Evolutionary conservation across 2,797 vertebrate species (phyloP).

Genomic region (Sparidentex hasta): DNA sequence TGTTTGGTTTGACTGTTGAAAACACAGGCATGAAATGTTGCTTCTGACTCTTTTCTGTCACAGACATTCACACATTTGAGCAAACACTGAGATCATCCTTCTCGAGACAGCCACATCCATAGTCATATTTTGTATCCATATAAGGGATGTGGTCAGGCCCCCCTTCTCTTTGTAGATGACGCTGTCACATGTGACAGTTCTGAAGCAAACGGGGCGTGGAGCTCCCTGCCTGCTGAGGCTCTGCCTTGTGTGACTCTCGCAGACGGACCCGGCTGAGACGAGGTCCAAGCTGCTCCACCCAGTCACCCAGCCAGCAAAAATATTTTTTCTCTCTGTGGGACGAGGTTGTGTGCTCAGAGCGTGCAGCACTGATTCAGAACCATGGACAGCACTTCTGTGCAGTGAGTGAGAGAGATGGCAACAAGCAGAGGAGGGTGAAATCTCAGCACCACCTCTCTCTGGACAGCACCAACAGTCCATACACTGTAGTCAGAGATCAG

Average conservation of each 20-base stretch:
- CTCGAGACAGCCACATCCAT: background rate
- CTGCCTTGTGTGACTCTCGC: slow-evolving; percentile 51
- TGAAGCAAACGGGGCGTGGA: slow-evolving; percentile 69
- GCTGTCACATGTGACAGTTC: slow-evolving; percentile 72
- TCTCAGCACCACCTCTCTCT: slow-evolving; percentile 57
- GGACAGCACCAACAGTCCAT: slow-evolving; percentile 39
- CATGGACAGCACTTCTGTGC: slow-evolving; percentile 52
- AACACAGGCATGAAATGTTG: background rate
- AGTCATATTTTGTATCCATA: slow-evolving; percentile 41
- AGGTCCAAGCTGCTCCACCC: slow-evolving; percentile 44
- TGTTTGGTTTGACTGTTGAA: slow-evolving; percentile 29
- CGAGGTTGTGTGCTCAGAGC: slow-evolving; percentile 9
- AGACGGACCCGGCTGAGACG: slow-evolving; percentile 48
- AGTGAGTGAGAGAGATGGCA: background rate
- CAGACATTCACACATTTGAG: background rate
- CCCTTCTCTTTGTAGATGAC: slow-evolving; percentile 51
- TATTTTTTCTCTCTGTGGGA: slow-evolving; percentile 19
- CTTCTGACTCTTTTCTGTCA: slow-evolving; percentile 1
- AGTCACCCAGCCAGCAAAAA: slow-evolving; percentile 36
- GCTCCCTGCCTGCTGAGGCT: slow-evolving; percentile 59
- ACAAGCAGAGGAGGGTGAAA: slow-evolving; percentile 10
- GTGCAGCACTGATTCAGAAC: slow-evolving; percentile 65
- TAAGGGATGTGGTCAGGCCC: slow-evolving; percentile 30
- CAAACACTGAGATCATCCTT: slow-evolving; percentile 10
- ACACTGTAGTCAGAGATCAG: background rate